Conservation (phyloP, 2,888 invertebrate species). For the Apantesis nais region DNA sequence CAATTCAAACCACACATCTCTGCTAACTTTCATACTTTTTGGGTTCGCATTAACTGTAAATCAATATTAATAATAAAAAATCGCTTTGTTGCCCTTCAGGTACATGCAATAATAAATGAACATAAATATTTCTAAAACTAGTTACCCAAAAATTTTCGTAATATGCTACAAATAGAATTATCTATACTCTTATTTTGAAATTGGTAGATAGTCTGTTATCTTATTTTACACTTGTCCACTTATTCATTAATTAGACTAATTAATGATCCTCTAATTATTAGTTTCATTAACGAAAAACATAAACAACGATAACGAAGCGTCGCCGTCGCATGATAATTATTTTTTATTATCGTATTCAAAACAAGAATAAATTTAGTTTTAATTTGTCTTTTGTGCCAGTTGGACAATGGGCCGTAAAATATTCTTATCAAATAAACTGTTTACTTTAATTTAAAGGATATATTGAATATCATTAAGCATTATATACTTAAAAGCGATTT, state of each 20-base stretch:
- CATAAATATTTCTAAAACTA: too few relatives aligned
- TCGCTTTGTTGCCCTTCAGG: too few relatives aligned
- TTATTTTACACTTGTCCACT: not conserved
- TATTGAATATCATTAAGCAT: slow-evolving; percentile 22
- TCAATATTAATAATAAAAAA: too few relatives aligned
- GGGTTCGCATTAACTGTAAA: not conserved
- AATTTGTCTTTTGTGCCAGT: slow-evolving; percentile 21
- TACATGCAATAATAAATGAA: too few relatives aligned
- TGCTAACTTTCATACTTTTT: slow-evolving; percentile 27
- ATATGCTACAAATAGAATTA: not conserved
- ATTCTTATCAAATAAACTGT: slow-evolving; percentile 21
- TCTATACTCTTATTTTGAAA: not conserved
- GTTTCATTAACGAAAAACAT: slow-evolving; percentile 46
- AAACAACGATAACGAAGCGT: slow-evolving; percentile 34
- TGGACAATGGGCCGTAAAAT: slow-evolving; percentile 20
- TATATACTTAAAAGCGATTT: not conserved
- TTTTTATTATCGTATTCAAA: slow-evolving; percentile 17
- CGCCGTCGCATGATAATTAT: slow-evolving; percentile 19
- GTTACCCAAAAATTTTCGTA: too few relatives aligned
- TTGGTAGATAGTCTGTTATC: not conserved
- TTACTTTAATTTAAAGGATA: slow-evolving; percentile 3
- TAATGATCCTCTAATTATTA: slow-evolving; percentile 48
- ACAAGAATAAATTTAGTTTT: slow-evolving; percentile 17
- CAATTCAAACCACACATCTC: slow-evolving; percentile 44
- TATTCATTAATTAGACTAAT: slow-evolving; percentile 50